Evolutionary conservation across 2,797 vertebrate genomes (phyloP), one percentile per base, ranked within the genome.

Genomic region (Lates japonicus): DNA sequence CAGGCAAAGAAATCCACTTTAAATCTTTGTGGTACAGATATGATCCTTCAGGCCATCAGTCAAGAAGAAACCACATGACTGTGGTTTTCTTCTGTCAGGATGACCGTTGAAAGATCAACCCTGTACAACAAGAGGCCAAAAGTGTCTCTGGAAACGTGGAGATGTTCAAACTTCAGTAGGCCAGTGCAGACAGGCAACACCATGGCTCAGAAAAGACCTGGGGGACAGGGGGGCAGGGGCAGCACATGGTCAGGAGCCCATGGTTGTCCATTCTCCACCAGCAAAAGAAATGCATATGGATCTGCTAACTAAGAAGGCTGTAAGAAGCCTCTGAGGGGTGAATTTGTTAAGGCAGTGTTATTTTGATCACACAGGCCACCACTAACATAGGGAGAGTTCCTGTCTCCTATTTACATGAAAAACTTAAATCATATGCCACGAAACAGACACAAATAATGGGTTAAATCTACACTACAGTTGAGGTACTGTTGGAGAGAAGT

Each of bases 101-200:
- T 74, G 75, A 80, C 81, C 69, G 0, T 61, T 20, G 63, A 83
- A 72, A 78, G 78, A 87, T 88, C 84, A 87, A 80, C 22, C 20
- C 58, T 87, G 84, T 80, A 81, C 71, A 74, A 79, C 61, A 82
- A 81, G 31, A 72, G 65, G 49, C 74, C 58, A 42, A 39, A 83
- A 51, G 61, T 72, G 72, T 72, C 66, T 61, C 59, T 69, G 55
- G 33, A 72, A 61, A 72, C 5, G 5, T 60, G n/a, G 14, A 54
- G 19, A 63, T 55, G 17, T 52, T 74, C 10, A 75, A 69, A 42
- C 51, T 39, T 74, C 7, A 74, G 51, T 46, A 95, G 95, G 97
- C 96, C 95, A 96, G 96, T 96, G 97, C 97, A 97, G 97, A 98
- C 97, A 97, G 97, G 97, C 97, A 97, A 98, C 96, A 97, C 96